Evolutionary conservation across 2,888 invertebrate species (phyloP).

Genomic region (Phanerotoma sp.): DNA sequence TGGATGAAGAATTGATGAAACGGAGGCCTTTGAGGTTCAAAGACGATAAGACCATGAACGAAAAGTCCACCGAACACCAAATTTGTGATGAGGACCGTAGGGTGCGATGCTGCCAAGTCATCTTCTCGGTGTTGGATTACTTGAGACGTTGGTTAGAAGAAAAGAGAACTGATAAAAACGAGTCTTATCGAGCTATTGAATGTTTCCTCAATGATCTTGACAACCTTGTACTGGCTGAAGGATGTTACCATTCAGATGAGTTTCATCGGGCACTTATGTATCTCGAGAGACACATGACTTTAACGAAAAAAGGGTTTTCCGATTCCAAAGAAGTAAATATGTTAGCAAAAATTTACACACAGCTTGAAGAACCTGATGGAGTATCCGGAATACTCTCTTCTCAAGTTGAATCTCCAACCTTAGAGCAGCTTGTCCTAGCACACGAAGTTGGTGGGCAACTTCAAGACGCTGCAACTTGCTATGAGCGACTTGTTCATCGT

Average conservation of each 20-base stretch:
- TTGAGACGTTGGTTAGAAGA: slow-evolving; percentile 71
- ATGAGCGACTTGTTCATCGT: slow-evolving; percentile 74
- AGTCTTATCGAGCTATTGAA: slow-evolving; percentile 41
- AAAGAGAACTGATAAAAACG: slow-evolving; percentile 39
- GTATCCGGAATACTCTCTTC: slow-evolving; percentile 77
- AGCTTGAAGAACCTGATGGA: slow-evolving; percentile 88
- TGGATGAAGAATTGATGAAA: slow-evolving; percentile 45
- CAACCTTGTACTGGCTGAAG: slow-evolving; percentile 69
- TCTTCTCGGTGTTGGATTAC: slow-evolving; percentile 75
- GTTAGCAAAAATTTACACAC: slow-evolving; percentile 75
- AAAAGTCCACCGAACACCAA: slow-evolving; percentile 29
- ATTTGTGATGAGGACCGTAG: slow-evolving; percentile 53
- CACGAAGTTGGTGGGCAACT: slow-evolving; percentile 82
- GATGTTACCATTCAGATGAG: slow-evolving; percentile 75
- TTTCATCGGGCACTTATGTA: slow-evolving; percentile 75
- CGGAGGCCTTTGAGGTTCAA: slow-evolving; percentile 42
- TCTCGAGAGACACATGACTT: slow-evolving; percentile 70
- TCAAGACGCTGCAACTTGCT: slow-evolving; percentile 82
- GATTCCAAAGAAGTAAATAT: slow-evolving; percentile 48
- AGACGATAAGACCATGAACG: background rate
- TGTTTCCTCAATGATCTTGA: slow-evolving; percentile 60
- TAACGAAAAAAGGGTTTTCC: slow-evolving; percentile 47
- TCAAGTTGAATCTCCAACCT: slow-evolving; percentile 72
- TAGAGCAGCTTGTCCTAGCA: slow-evolving; percentile 80
- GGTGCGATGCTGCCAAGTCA: slow-evolving; percentile 54